Percentiles rank a stretch among this genome's conserved stretches.
Evolutionary conservation across 1,140 invertebrate species (phyloP).

Genomic region (Ectropis grisescens): DNA sequence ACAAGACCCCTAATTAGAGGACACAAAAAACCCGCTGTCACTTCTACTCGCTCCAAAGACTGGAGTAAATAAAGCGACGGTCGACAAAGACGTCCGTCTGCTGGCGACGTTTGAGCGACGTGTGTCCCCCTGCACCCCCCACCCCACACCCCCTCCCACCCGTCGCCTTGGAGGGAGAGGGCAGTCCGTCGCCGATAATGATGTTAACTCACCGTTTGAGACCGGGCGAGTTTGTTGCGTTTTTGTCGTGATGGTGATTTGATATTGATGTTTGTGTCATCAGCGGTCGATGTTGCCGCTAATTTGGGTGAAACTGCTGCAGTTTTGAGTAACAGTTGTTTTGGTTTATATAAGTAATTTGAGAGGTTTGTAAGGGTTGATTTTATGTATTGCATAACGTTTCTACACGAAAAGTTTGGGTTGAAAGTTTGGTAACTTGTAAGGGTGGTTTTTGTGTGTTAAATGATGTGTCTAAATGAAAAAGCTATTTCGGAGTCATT

Average conservation of each 20-base stretch:
- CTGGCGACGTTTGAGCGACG: constrained; percentile 59
- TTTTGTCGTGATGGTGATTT: constrained; percentile 15
- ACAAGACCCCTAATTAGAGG: constrained; percentile 10
- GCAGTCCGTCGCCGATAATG: constrained; percentile 38
- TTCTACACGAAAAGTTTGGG: too few relatives aligned
- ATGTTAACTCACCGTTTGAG: constrained; percentile 53
- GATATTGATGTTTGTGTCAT: too few relatives aligned
- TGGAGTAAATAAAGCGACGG: constrained; percentile 53
- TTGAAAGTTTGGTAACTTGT: too few relatives aligned
- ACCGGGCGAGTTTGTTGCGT: constrained; percentile 42
- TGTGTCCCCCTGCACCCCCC: constrained; percentile 37
- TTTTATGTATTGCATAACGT: too few relatives aligned
- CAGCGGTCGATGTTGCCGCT: too few relatives aligned
- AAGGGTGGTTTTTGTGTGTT: too few relatives aligned
- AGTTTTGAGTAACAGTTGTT: too few relatives aligned
- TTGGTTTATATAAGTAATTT: too few relatives aligned
- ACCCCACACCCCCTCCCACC: constrained; percentile 12
- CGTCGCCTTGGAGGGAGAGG: constrained; percentile 7
- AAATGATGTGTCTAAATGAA: too few relatives aligned
- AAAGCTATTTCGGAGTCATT: too few relatives aligned
- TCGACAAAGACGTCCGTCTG: constrained; percentile 66
- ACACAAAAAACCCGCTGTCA: constrained; percentile 22
- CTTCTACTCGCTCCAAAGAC: constrained; percentile 40
- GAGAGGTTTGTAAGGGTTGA: too few relatives aligned
- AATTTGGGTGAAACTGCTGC: too few relatives aligned